Conservation (phyloP, 2,888 invertebrate species). For the Caenorhabditis zanzibari region DNA sequence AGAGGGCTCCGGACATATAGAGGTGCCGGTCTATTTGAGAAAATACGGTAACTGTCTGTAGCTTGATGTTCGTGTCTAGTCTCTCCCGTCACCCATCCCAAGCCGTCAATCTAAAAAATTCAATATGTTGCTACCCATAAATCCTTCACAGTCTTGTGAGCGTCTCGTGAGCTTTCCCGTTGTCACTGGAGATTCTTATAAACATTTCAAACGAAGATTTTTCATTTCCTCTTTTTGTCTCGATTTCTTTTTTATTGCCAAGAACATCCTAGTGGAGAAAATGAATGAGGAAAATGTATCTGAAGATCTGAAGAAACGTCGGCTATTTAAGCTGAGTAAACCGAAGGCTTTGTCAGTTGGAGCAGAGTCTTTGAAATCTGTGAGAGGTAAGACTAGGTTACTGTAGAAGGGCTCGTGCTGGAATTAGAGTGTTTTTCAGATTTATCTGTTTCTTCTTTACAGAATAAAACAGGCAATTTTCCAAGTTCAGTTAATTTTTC, state of each 20-base stretch:
- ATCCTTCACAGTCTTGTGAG: slow-evolving; percentile 19
- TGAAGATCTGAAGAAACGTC: slow-evolving; percentile 12
- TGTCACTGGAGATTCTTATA: not conserved
- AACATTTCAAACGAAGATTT: slow-evolving; percentile 1
- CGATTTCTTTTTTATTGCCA: not conserved
- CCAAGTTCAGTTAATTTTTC: too few species aligned
- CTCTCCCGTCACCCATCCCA: not conserved
- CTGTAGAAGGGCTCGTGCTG: too few species aligned
- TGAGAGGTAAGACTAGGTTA: not conserved
- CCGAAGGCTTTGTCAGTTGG: slow-evolving; percentile 19
- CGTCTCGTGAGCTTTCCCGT: not conserved
- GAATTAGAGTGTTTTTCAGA: too few species aligned
- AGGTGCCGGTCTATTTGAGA: too few species aligned
- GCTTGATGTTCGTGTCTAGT: not conserved
- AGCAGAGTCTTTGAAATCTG: not conserved
- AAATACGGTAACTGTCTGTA: too few species aligned
- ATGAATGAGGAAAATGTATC: slow-evolving; percentile 7
- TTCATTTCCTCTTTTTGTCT: not conserved
- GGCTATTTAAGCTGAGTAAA: not conserved
- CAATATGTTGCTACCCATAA: slow-evolving; percentile 25
- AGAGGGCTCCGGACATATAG: too few species aligned
- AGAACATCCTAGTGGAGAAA: not conserved
- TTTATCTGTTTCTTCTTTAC: too few species aligned
- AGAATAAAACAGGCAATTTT: too few species aligned
- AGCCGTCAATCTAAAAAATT: not conserved